These are phyloP conservation scores for Drosophila trapezifrons DNA, from an alignment of 1,140 invertebrate genomes.

Conservation along the genomic window DNA sequence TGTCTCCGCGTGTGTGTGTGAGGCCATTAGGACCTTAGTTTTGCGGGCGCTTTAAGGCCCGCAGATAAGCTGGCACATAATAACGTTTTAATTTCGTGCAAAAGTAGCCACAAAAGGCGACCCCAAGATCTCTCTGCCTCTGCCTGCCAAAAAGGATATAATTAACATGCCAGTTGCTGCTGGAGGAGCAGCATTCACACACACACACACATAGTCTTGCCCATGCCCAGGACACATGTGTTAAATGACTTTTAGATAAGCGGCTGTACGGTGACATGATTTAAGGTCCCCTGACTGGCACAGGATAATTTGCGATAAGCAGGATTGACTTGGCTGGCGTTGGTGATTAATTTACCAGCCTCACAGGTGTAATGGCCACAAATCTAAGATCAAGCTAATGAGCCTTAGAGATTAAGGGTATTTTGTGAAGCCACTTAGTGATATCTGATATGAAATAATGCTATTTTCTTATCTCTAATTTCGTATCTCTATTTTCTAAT, in stretches of 20 bases:
- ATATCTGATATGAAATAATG: not conserved
- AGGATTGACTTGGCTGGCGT: not conserved
- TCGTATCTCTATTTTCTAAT: too few relatives aligned
- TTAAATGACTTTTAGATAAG: slow-evolving; percentile 55
- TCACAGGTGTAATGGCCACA: not conserved
- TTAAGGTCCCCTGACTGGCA: slow-evolving; percentile 40
- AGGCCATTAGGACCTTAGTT: slow-evolving; percentile 75
- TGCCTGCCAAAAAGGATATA: slow-evolving; percentile 65
- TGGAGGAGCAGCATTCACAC: not conserved
- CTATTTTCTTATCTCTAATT: not conserved
- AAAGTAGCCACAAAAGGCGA: slow-evolving; percentile 64
- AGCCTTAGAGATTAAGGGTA: not conserved
- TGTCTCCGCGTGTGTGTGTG: slow-evolving; percentile 39
- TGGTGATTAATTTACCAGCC: slow-evolving; percentile 29
- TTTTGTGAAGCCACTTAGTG: not conserved
- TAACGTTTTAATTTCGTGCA: slow-evolving; percentile 71
- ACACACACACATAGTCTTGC: not conserved
- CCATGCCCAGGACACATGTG: slow-evolving; percentile 14
- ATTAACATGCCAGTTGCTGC: slow-evolving; percentile 58
- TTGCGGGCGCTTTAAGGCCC: slow-evolving; percentile 65
- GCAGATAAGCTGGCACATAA: slow-evolving; percentile 68
- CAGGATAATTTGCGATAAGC: slow-evolving; percentile 56
- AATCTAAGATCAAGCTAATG: slow-evolving; percentile 14
- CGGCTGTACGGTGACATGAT: slow-evolving; percentile 44
- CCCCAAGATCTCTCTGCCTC: slow-evolving; percentile 43